Percentiles rank a stretch among this genome's conserved stretches.
These are phyloP conservation scores for Ectemnius lituratus DNA, from an alignment of 2,888 invertebrate species.

Conservation along the genomic window DNA sequence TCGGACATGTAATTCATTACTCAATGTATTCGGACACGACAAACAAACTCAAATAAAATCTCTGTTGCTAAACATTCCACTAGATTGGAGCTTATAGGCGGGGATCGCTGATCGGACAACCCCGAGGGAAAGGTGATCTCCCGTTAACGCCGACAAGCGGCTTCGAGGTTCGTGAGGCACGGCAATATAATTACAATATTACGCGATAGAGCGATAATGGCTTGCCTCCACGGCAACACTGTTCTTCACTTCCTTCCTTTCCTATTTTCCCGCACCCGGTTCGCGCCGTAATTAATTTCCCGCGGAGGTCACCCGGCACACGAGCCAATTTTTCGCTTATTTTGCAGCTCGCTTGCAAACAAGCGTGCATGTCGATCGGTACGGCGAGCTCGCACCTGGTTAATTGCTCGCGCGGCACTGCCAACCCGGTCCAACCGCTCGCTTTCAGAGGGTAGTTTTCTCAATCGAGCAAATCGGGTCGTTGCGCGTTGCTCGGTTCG, in stretches of 20 bases:
- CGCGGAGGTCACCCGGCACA: too few species aligned
- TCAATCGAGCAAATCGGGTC: too few species aligned
- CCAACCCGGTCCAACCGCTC: background rate
- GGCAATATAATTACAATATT: slow-evolving; percentile 71
- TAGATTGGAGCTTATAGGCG: too few species aligned
- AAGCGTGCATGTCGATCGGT: background rate
- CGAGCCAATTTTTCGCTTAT: too few species aligned
- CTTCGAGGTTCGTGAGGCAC: slow-evolving; percentile 53
- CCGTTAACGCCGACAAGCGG: slow-evolving; percentile 8
- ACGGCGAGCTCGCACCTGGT: too few species aligned
- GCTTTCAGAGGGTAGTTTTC: background rate
- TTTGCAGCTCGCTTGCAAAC: background rate
- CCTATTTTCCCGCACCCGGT: slow-evolving; percentile 1
- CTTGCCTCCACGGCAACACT: slow-evolving; percentile 42
- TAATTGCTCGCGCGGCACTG: background rate
- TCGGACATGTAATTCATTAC: too few species aligned
- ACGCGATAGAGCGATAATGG: slow-evolving; percentile 65
- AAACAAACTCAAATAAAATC: slow-evolving; percentile 16
- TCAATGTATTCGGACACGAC: too few species aligned
- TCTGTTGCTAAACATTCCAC: too few species aligned
- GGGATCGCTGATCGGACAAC: too few species aligned
- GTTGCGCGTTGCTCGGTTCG: slow-evolving; percentile 18
- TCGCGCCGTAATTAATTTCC: slow-evolving; percentile 12
- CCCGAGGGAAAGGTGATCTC: too few species aligned
- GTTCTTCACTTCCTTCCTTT: slow-evolving; percentile 10